Evolutionary conservation across 2,888 invertebrate genomes (phyloP).

Genomic region (Agrotis clavis): DNA sequence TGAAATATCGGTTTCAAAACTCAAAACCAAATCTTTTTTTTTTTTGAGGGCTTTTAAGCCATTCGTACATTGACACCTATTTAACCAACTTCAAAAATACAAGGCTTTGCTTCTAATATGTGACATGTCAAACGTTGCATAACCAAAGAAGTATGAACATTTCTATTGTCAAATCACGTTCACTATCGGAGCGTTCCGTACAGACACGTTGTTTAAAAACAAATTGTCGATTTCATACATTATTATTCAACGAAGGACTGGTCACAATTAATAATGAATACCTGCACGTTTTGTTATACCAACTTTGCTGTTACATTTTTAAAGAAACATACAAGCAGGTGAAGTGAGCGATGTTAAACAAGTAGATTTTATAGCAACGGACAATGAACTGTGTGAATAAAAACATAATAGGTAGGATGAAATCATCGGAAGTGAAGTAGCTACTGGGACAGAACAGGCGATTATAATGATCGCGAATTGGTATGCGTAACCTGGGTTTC

Average conservation of each 20-base stretch:
- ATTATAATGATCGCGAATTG: neutral
- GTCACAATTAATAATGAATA: conserved; percentile 57
- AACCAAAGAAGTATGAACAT: conserved; percentile 50
- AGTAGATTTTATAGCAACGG: neutral
- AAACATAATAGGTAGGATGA: conserved; percentile 16
- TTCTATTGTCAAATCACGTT: conserved; percentile 52
- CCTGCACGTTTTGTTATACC: conserved; percentile 52
- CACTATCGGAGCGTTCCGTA: conserved; percentile 33
- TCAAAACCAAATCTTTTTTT: too few relatives aligned
- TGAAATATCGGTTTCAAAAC: neutral
- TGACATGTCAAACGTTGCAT: conserved; percentile 37
- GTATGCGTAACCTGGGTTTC: neutral
- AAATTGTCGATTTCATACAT: conserved; percentile 55
- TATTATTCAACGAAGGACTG: conserved; percentile 60
- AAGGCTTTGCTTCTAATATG: neutral
- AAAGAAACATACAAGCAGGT: conserved; percentile 12
- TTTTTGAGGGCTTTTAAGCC: too few relatives aligned
- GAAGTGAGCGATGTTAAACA: conserved; percentile 20
- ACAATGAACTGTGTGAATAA: conserved; percentile 21
- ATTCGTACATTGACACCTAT: too few relatives aligned
- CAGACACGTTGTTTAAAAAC: conserved; percentile 52
- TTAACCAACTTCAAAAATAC: neutral
- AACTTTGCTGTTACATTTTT: conserved; percentile 39
- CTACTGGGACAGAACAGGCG: neutral
- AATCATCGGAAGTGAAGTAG: conserved; percentile 5